phyloP scores from a whole-genome alignment of 2,888 invertebrate genomes.

The Leptinotarsa juncta region DNA sequence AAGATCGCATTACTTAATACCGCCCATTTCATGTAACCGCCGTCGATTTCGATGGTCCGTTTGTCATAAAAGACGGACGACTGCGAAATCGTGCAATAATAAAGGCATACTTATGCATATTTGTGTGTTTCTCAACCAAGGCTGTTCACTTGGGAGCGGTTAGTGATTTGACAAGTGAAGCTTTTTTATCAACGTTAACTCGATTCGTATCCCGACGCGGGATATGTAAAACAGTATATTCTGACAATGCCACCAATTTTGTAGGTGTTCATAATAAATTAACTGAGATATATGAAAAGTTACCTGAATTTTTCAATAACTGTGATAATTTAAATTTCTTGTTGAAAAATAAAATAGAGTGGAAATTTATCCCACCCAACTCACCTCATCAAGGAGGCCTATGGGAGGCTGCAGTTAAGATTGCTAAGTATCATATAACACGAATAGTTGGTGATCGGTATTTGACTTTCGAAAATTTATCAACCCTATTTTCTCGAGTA shows the following conservation, averaged over 20 bases:
- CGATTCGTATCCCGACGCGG: constrained; percentile 37
- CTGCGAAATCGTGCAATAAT: constrained; percentile 38
- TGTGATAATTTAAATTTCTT: constrained; percentile 16
- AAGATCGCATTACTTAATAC: constrained; percentile 33
- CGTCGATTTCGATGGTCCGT: too few relatives aligned
- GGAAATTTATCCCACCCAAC: not conserved
- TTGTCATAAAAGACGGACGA: constrained; percentile 29
- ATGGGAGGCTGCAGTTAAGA: constrained; percentile 5
- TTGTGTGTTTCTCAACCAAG: constrained; percentile 42
- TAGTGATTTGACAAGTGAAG: constrained; percentile 9
- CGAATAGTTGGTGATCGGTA: constrained; percentile 5
- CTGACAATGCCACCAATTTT: constrained; percentile 35
- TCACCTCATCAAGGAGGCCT: not conserved
- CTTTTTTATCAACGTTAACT: constrained; percentile 35
- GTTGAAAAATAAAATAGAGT: not conserved
- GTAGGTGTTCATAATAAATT: constrained; percentile 26
- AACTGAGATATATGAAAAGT: constrained; percentile 22
- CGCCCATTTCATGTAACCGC: constrained; percentile 41
- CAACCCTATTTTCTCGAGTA: constrained; percentile 24
- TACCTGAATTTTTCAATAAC: constrained; percentile 27
- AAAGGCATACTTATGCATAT: constrained; percentile 41
- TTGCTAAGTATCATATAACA: not conserved
- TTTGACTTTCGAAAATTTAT: constrained; percentile 26
- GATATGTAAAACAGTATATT: constrained; percentile 6
- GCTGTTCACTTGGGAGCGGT: constrained; percentile 41